phyloP scores from a whole-genome alignment of 2,888 invertebrate genomes.

The Caradrina clavipalpis region DNA sequence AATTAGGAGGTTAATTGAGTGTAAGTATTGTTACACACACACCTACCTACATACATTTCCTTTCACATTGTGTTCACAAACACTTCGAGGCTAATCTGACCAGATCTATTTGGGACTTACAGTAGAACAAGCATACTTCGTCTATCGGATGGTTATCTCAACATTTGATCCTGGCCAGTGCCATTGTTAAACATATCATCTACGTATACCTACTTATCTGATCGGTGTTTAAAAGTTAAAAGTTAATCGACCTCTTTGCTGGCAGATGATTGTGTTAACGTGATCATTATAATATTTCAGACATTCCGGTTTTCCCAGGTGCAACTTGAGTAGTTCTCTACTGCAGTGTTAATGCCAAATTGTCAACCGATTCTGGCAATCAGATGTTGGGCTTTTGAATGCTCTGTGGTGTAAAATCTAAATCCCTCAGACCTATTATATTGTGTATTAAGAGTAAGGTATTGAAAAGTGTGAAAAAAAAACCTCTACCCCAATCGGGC shows the following conservation, averaged over 20 bases:
- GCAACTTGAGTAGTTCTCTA: not conserved
- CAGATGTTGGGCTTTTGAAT: too few species aligned
- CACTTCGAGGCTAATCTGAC: conserved; percentile 49
- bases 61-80: conserved; percentile 63
- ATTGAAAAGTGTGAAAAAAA: not conserved
- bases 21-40: conserved; percentile 70
- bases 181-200: conserved; percentile 53
- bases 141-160: conserved; percentile 48
- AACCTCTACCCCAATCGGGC: not conserved
- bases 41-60: conserved; percentile 55
- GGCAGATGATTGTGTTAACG: not conserved
- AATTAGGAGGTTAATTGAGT: conserved; percentile 75
- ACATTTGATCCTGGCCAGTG: conserved; percentile 45
- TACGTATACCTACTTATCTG: conserved; percentile 44
- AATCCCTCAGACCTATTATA: too few species aligned
- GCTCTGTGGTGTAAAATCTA: too few species aligned
- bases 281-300: not conserved
- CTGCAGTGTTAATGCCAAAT: not conserved
- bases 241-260: conserved; percentile 23
- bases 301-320: not conserved
- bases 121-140: conserved; percentile 49
- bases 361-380: not conserved
- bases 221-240: conserved; percentile 32
- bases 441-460: too few species aligned
- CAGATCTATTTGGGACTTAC: conserved; percentile 59